phyloP scores from a whole-genome alignment of 2,888 invertebrate species.

The Gymnoscelis rufifasciata region DNA sequence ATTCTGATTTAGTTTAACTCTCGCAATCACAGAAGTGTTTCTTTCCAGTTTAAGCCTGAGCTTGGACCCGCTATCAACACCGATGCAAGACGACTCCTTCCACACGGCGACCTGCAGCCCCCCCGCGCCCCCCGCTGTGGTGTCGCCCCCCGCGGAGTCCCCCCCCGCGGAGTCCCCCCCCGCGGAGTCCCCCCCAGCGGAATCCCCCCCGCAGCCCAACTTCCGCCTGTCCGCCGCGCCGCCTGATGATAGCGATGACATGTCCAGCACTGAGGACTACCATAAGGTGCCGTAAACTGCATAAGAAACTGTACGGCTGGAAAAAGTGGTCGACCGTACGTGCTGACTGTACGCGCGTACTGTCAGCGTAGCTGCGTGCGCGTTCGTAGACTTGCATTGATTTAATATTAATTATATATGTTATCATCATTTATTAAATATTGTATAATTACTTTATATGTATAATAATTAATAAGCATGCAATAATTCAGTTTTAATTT shows the following conservation, averaged over 20 bases:
- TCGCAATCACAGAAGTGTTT: too few species aligned
- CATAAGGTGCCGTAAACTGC: constrained; percentile 62
- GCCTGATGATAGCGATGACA: constrained; percentile 76
- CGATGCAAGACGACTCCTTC: constrained; percentile 81
- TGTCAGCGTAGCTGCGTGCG: too few species aligned
- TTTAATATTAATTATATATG: too few species aligned
- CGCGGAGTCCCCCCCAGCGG: constrained; percentile 19
- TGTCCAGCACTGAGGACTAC: constrained; percentile 81
- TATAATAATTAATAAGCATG: too few species aligned
- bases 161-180: constrained; percentile 37
- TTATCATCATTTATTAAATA: too few species aligned
- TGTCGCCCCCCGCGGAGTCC: constrained; percentile 25
- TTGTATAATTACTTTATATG: too few species aligned
- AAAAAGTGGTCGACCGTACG: too few species aligned
- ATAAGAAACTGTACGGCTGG: too few species aligned
- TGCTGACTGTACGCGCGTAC: too few species aligned
- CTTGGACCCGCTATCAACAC: constrained; percentile 72
- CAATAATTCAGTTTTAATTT: too few species aligned
- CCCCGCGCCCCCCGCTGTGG: constrained; percentile 37
- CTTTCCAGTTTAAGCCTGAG: constrained; percentile 82
- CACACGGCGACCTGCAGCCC: constrained; percentile 84
- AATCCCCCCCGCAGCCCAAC: constrained; percentile 37
- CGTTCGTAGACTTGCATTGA: too few species aligned
- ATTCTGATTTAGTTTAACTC: too few species aligned
- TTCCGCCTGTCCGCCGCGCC: constrained; percentile 63